Conservation (phyloP, 1,140 invertebrate species). For the Chlorops oryzae region DNA sequence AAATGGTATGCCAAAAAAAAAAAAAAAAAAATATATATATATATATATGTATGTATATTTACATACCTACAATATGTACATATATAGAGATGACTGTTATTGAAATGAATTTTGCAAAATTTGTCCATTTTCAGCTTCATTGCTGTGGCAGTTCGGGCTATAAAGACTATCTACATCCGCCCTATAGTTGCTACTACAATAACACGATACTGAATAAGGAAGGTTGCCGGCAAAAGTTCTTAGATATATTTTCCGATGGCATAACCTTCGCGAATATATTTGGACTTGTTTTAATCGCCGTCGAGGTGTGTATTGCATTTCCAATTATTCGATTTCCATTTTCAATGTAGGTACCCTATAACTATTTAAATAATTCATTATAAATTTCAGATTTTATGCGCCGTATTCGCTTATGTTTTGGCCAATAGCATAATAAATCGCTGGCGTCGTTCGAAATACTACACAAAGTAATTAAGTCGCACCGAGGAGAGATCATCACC, state of each 20-base stretch:
- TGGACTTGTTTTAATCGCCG: conserved; percentile 24
- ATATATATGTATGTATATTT: background rate
- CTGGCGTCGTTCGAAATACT: conserved; percentile 44
- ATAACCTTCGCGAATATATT: conserved; percentile 34
- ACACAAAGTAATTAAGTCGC: conserved; percentile 31
- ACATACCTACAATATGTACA: too few species aligned
- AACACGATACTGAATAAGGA: conserved; percentile 31
- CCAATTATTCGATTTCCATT: background rate
- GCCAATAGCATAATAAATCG: conserved; percentile 43
- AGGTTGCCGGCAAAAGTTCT: conserved; percentile 45
- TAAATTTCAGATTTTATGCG: conserved; percentile 33
- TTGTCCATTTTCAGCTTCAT: conserved; percentile 50
- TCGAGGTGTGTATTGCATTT: conserved; percentile 25
- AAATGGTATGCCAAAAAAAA: too few species aligned
- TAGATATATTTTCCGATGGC: conserved; percentile 30
- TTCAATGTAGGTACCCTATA: background rate
- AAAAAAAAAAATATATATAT: too few species aligned
- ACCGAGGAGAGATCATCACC: too few species aligned
- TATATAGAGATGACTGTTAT: too few species aligned
- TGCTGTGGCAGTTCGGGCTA: conserved; percentile 57
- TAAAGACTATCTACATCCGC: conserved; percentile 47
- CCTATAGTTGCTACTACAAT: conserved; percentile 45
- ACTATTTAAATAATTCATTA: background rate
- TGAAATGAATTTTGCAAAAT: too few species aligned
- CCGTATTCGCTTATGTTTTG: conserved; percentile 33